Evolutionary conservation across 2,797 vertebrate genomes (phyloP).

Genomic region (Triplophysa yarkandensis): DNA sequence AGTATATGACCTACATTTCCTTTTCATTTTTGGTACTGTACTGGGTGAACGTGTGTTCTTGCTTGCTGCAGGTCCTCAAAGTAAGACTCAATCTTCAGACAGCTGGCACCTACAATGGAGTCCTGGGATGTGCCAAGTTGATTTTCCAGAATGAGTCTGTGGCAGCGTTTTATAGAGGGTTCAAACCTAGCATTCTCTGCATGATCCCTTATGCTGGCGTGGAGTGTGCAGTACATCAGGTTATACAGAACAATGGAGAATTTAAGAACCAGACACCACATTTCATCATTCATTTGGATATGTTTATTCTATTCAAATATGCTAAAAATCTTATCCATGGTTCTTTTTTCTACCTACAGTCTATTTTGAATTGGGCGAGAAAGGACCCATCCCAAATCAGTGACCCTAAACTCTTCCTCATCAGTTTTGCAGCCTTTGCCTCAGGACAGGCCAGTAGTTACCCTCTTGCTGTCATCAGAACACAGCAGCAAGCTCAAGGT

Average conservation of each 20-base stretch:
- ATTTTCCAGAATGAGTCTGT: slow-evolving; percentile 72
- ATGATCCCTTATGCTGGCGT: slow-evolving; percentile 81
- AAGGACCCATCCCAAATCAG: slow-evolving; percentile 70
- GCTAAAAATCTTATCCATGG: neutral
- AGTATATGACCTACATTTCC: too few relatives aligned
- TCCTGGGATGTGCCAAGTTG: slow-evolving; percentile 65
- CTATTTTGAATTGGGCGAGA: slow-evolving; percentile 75
- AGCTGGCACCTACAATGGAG: slow-evolving; percentile 64
- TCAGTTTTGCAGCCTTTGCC: slow-evolving; percentile 77
- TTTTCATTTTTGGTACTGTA: too few relatives aligned
- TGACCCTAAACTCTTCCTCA: slow-evolving; percentile 74
- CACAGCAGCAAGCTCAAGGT: slow-evolving; percentile 77
- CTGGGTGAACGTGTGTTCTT: neutral
- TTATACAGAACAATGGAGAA: slow-evolving; percentile 41
- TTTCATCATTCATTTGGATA: too few relatives aligned
- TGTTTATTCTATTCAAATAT: neutral
- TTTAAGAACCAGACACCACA: neutral
- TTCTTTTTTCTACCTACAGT: slow-evolving; percentile 58
- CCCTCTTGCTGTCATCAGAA: slow-evolving; percentile 75
- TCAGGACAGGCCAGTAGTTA: slow-evolving; percentile 76
- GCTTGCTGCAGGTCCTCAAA: slow-evolving; percentile 72
- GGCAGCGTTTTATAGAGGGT: slow-evolving; percentile 76
- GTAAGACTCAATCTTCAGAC: slow-evolving; percentile 77
- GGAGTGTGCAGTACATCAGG: slow-evolving; percentile 79
- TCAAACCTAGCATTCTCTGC: slow-evolving; percentile 77